Evolutionary conservation across 1,140 invertebrate species (phyloP), one percentile per base, ranked within the genome.

Genomic region (Proctacanthus coquilletti): DNA sequence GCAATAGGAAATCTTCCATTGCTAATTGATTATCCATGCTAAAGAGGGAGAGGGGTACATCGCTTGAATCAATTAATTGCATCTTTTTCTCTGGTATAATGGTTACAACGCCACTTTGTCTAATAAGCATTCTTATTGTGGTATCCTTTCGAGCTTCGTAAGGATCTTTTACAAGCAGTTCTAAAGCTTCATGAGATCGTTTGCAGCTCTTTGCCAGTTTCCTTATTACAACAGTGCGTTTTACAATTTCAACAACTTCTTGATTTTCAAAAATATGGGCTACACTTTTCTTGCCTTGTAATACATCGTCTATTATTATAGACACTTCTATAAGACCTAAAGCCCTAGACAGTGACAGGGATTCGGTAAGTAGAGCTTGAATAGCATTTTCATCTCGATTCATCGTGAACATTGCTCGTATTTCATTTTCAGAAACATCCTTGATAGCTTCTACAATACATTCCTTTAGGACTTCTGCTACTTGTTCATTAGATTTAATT

Each of bases 1-100:
- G 67, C 42, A 75, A 64, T n/a, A 83, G 49, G 46, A 76, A 80
- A 34, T 83, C 77, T 60, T 83, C 78, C 56, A 81, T 78, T 0
- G 78, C 78, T 4, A 83, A 56, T 48, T 69, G 71, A 45, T 81
- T 81, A 46, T 77, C 69, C 0, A 68, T 65, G 40, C 70, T 62
- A 21, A 83, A 64, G 17, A 82, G 53, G 34, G 68, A 68, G 2
- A 68, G 61, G 3, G 80, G 78, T 17, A 83, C 69, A 37, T 80
- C 75, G 21, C 58, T 68, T 3, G 78, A 80, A 4, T 69, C 74
- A 40, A 68, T 52, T n/a, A 75, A 49, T 17, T 31, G 11, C 1
- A 69, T 65, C 2, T 60, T 56, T 42, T 74, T 69, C 57, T 78
- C 74, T 0, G 73, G 70, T 38, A 73, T 63, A 20, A 76, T 71